These are phyloP conservation scores for Emydoidea blandingii DNA, from an alignment of 2,797 vertebrate genomes.

Conservation along the genomic window DNA sequence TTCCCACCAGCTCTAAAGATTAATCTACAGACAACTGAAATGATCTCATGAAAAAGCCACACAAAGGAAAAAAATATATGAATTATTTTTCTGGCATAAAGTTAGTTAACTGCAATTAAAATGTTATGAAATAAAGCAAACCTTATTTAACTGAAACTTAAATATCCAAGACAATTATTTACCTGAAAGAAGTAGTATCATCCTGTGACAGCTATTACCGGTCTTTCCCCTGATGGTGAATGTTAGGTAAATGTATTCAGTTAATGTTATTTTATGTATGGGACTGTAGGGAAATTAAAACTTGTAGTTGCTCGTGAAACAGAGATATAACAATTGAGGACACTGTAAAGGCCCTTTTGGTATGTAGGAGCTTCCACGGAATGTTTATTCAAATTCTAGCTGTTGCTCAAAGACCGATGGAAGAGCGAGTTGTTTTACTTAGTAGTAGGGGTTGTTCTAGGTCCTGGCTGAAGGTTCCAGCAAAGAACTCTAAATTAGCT, in stretches of 20 bases:
- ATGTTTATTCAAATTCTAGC: not conserved
- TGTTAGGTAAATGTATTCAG: not conserved
- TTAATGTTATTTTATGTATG: not conserved
- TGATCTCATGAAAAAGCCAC: not conserved
- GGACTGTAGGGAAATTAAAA: not conserved
- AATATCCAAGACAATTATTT: not conserved
- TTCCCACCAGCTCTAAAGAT: not conserved
- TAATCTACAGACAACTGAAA: not conserved
- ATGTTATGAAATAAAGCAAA: not conserved
- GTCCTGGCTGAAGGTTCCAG: not conserved
- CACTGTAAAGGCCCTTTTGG: not conserved
- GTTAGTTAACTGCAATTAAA: not conserved
- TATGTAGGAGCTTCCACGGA: not conserved
- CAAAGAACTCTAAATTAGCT: not conserved
- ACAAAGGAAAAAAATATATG: not conserved
- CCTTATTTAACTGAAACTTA: not conserved
- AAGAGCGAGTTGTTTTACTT: not conserved
- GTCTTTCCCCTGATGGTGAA: not conserved
- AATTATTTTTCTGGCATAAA: not conserved
- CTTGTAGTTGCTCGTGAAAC: not conserved
- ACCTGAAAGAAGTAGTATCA: not conserved
- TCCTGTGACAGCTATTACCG: not conserved
- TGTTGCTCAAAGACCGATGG: not conserved
- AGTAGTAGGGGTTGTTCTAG: not conserved
- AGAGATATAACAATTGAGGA: not conserved